Conservation (phyloP, 2,888 invertebrate species). For the Pammene aurita region DNA sequence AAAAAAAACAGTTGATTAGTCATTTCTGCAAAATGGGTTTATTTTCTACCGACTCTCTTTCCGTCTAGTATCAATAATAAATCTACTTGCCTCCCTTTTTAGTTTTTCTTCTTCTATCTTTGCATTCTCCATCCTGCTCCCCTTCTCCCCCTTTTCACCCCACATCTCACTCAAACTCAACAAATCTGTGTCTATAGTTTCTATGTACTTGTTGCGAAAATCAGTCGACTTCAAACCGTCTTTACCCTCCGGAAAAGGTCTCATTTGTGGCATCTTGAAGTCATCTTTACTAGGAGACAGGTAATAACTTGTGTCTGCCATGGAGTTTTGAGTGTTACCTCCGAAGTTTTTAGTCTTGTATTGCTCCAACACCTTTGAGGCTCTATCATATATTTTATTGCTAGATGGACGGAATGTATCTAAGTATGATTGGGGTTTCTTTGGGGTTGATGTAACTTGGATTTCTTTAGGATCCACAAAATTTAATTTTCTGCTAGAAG, state of each 20-base stretch:
- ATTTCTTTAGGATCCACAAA: slow-evolving; percentile 70
- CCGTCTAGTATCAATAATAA: neutral
- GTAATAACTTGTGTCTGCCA: slow-evolving; percentile 56
- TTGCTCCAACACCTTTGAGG: slow-evolving; percentile 74
- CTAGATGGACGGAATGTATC: slow-evolving; percentile 70
- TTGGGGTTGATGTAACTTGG: slow-evolving; percentile 76
- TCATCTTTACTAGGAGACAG: slow-evolving; percentile 63
- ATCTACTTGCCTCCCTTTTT: slow-evolving; percentile 86
- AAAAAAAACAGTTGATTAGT: no score
- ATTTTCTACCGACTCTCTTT: no score
- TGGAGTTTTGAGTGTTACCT: slow-evolving; percentile 56
- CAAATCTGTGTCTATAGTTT: slow-evolving; percentile 74
- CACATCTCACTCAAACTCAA: slow-evolving; percentile 86
- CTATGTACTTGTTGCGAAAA: slow-evolving; percentile 61
- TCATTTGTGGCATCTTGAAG: slow-evolving; percentile 75
- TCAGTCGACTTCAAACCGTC: slow-evolving; percentile 55
- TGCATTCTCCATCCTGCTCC: slow-evolving; percentile 62
- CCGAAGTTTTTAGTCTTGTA: slow-evolving; percentile 68
- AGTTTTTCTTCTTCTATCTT: slow-evolving; percentile 90
- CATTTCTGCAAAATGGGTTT: no score
- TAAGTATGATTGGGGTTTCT: slow-evolving; percentile 55
- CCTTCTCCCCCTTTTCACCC: slow-evolving; percentile 77
- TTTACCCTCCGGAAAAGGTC: slow-evolving; percentile 63
- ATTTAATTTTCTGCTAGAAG: slow-evolving; percentile 66
- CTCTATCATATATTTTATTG: slow-evolving; percentile 74